These are phyloP conservation scores for Sigmodon hispidus DNA, from an alignment of 2,113 vertebrate genomes.

Conservation along the genomic window DNA sequence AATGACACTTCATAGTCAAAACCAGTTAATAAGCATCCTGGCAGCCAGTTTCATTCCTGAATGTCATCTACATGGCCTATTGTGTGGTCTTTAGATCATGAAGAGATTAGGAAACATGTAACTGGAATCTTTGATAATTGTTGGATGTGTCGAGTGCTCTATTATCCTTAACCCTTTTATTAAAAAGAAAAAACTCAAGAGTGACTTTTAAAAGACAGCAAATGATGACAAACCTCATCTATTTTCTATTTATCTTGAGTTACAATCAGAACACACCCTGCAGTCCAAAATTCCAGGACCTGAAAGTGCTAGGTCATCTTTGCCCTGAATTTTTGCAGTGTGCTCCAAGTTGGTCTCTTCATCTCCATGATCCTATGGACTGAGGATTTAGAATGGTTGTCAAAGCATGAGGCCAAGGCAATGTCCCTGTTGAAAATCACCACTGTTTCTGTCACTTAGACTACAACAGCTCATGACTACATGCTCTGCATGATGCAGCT, in stretches of 20 bases:
- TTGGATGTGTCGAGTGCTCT: neutral
- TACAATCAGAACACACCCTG: neutral
- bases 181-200: neutral
- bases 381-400: neutral
- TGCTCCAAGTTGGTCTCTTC: neutral
- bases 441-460: neutral
- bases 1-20: neutral
- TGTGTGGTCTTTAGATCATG: neutral
- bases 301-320: neutral
- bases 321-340: neutral
- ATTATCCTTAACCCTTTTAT: neutral
- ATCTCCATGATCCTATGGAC: neutral
- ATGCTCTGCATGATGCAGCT: neutral
- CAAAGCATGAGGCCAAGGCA: neutral
- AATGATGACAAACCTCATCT: neutral
- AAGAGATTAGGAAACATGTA: neutral
- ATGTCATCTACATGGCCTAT: neutral
- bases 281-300: neutral
- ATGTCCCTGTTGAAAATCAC: neutral
- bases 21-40: neutral
- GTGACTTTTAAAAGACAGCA: neutral
- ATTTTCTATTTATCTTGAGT: constrained; percentile 42
- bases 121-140: constrained; percentile 21
- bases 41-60: neutral
- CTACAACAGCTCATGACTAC: neutral